These are phyloP conservation scores for Lutjanus campechanus DNA, from an alignment of 2,797 vertebrate genomes.

Conservation along the genomic window DNA sequence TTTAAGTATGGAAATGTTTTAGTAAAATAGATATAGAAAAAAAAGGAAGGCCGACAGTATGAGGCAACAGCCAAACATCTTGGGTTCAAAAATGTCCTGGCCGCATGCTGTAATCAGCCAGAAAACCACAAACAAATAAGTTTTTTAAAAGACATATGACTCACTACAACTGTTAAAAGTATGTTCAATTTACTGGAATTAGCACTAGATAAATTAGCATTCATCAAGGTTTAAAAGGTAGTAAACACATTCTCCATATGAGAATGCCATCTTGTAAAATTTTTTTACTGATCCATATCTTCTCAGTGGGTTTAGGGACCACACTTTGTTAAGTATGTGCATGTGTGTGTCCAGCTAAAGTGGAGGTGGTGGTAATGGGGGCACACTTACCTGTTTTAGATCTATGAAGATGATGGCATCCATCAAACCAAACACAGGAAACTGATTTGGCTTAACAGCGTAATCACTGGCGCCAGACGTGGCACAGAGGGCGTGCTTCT, in stretches of 20 bases:
- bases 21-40: too few species aligned
- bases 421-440: constrained; percentile 84
- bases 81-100: neutral
- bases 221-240: neutral
- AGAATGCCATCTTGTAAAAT: neutral
- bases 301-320: constrained; percentile 4
- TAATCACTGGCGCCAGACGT: constrained; percentile 83
- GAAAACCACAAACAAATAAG: neutral
- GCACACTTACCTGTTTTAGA: constrained; percentile 72
- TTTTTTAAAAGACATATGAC: neutral
- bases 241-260: neutral
- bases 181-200: neutral
- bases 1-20: neutral
- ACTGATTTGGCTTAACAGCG: constrained; percentile 80
- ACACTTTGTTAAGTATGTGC: constrained; percentile 45
- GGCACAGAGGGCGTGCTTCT: constrained; percentile 57
- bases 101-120: neutral
- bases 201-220: neutral
- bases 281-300: neutral
- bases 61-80: too few species aligned
- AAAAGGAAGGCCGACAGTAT: neutral
- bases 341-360: constrained; percentile 41
- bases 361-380: constrained; percentile 34
- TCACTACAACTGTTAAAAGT: neutral
- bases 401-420: constrained; percentile 77